These are phyloP conservation scores for Ceratosolen fusciceps DNA, from an alignment of 1,140 invertebrate genomes.

Conservation along the genomic window DNA sequence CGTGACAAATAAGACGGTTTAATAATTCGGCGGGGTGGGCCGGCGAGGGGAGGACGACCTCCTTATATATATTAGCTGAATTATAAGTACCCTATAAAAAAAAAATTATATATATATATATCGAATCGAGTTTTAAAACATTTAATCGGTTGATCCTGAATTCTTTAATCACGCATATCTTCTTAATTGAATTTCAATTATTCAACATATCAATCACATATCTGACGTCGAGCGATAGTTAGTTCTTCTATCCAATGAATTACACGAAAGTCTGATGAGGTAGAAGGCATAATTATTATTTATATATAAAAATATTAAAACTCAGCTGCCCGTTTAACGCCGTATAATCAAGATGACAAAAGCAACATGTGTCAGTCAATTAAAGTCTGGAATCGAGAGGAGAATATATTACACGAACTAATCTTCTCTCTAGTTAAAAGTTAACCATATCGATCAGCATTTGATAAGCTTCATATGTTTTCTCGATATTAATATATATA, in stretches of 20 bases:
- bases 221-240: neutral
- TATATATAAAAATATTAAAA: neutral
- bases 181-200: neutral
- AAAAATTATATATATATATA: too few relatives aligned
- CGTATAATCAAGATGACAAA: neutral
- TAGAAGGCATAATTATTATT: neutral
- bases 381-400: neutral
- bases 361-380: slow-evolving; percentile 11
- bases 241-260: neutral
- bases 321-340: neutral
- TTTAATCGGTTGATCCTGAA: neutral
- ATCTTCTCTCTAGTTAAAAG: neutral
- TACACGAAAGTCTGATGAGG: neutral
- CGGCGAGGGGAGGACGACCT: too few relatives aligned
- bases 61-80: too few relatives aligned
- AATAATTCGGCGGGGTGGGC: too few relatives aligned
- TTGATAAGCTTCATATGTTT: neutral
- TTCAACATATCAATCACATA: neutral
- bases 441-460: neutral
- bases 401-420: neutral
- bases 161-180: neutral
- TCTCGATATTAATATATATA: slow-evolving; percentile 23
- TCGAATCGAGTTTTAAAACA: neutral
- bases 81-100: neutral
- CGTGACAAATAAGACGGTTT: too few relatives aligned